A percentile compares a stretch with the other conserved stretches of the same genome.
These are phyloP conservation scores for Arctia plantaginis DNA, from an alignment of 2,888 invertebrate species.

Conservation along the genomic window DNA sequence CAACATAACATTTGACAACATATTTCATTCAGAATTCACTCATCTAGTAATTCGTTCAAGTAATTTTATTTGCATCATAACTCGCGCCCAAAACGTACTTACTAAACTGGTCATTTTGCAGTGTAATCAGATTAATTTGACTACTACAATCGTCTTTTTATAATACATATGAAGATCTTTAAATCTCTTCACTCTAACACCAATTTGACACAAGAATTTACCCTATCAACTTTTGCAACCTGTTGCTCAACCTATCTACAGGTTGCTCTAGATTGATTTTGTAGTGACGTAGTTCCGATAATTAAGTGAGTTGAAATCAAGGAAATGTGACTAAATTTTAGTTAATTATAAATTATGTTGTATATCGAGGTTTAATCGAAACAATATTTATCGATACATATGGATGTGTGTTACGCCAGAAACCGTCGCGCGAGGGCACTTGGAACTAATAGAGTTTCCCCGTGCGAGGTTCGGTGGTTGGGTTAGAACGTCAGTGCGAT, in stretches of 20 bases:
- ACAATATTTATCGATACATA: not conserved
- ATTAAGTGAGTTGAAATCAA: no score
- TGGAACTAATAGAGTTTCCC: not conserved
- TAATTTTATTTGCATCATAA: not conserved
- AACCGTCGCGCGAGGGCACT: not conserved
- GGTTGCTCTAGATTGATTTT: not conserved
- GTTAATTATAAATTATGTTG: not conserved
- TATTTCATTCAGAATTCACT: not conserved
- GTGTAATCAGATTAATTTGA: not conserved
- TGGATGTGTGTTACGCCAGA: no score
- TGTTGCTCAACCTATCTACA: not conserved
- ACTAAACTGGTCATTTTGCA: not conserved
- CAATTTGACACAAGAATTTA: not conserved
- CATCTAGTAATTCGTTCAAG: not conserved
- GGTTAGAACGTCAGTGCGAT: not conserved
- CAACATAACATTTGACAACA: not conserved
- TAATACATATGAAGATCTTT: not conserved
- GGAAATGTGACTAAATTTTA: no score
- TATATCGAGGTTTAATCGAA: not conserved
- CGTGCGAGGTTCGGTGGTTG: not conserved
- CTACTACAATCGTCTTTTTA: not conserved
- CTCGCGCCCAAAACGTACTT: not conserved
- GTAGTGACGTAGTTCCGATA: not conserved
- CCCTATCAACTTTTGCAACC: not conserved
- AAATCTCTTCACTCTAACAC: not conserved